Percentiles rank a stretch among this genome's conserved stretches.
Conservation (phyloP, 2,888 invertebrate genomes). For the Eupeodes luniger region DNA sequence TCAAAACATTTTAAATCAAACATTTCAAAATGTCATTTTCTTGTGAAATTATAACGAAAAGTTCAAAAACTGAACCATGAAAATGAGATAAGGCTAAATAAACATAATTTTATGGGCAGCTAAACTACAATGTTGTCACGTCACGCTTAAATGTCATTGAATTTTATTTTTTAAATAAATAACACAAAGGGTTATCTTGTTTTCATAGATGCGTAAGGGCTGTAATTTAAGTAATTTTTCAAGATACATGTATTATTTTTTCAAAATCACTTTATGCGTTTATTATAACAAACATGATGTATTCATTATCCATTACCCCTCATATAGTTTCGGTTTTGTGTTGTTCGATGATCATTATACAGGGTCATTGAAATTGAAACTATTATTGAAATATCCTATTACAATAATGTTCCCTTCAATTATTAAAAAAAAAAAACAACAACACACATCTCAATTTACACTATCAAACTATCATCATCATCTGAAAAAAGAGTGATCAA, state of each 20-base stretch:
- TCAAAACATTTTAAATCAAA: neutral
- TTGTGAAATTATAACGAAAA: neutral
- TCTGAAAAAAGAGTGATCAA: conserved; percentile 11
- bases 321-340: neutral
- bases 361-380: conserved; percentile 55
- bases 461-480: neutral
- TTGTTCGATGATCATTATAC: conserved; percentile 17
- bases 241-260: conserved; percentile 2
- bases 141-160: conserved; percentile 27
- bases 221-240: neutral
- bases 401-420: conserved; percentile 49
- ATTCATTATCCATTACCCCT: neutral
- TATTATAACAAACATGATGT: conserved; percentile 5
- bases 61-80: neutral
- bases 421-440: neutral
- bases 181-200: conserved; percentile 29
- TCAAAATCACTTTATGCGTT: neutral
- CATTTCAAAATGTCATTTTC: neutral
- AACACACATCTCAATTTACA: conserved; percentile 33
- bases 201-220: neutral
- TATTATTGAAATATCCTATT: conserved; percentile 46
- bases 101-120: neutral
- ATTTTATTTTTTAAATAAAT: neutral
- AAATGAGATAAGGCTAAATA: conserved; percentile 6
- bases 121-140: neutral